Base-by-base conservation (phyloP, 2,888 invertebrate species). In the Drosophila algonquin region DNA sequence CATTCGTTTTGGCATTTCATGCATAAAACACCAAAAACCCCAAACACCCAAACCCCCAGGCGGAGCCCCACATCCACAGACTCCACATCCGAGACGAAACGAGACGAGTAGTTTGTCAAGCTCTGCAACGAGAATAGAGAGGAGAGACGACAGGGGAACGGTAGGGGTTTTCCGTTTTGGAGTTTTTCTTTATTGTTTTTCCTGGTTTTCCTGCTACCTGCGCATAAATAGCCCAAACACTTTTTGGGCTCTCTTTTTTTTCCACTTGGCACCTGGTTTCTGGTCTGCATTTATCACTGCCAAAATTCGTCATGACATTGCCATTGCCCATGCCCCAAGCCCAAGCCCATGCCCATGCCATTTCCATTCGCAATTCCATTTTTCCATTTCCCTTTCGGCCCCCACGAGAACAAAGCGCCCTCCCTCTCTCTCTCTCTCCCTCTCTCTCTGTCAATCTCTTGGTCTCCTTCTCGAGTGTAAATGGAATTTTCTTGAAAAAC, bases 221-320 rank as follows among this genome's bases (percentile, higher is more conserved):
- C 58, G 76, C 82, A 83, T 87, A 83, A 87, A 83, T 83, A 87
- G 86, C 69, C 65, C 76, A 85, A 85, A 87, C 82, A 80, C 77
- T 87, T 77, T 87, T 65, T 73, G 58, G 75, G 85, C 68, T 21
- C 21, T 21, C 21, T 21, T 71, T 81, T 81, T 73, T 12, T 14
- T 35, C 59, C 73, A 70, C 51, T 69, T 62, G 69, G 64, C 78
- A 75, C 64, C 75, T 75, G 69, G 73, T 78, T 72, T 45, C 40
- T 80, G 80, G 70, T 75, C 80, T 74, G 85, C 82, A 83, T 83
- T 83, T 83, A 83, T 83, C 82, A 83, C 88, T 83, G 82, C 86
- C 82, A 83, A n/a, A 67, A 87, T 75, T 87, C 86, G 82, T 63
- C 81, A 81, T 84, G 81, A 72, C 80, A 76, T 63, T 57, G 53